Conservation (phyloP, 2,888 invertebrate genomes). For the Agrotis ipsilon region DNA sequence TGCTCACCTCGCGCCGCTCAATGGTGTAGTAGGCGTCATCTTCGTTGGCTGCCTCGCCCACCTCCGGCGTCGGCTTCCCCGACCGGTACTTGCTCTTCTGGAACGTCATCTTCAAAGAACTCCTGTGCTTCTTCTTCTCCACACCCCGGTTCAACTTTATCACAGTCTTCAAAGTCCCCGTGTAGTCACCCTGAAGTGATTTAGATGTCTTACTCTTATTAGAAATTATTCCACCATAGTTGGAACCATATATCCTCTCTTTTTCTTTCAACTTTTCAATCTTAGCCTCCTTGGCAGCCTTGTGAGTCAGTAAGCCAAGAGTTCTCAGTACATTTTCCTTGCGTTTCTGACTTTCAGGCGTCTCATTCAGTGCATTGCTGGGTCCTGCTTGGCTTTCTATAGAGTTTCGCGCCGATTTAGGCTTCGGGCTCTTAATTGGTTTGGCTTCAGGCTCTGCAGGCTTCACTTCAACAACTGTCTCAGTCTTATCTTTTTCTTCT, state of each 20-base stretch:
- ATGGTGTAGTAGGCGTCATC: slow-evolving; percentile 93
- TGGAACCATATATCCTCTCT: slow-evolving; percentile 78
- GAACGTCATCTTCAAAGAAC: slow-evolving; percentile 95
- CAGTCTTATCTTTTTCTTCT: slow-evolving; percentile 63
- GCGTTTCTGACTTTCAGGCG: slow-evolving; percentile 92
- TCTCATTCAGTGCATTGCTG: slow-evolving; percentile 84
- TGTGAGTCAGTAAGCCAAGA: slow-evolving; percentile 94
- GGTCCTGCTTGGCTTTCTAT: slow-evolving; percentile 78
- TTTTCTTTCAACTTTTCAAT: slow-evolving; percentile 90
- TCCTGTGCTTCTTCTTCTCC: slow-evolving; percentile 92
- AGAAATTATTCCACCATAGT: slow-evolving; percentile 69
- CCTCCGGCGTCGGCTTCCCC: slow-evolving; percentile 88
- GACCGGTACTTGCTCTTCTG: slow-evolving; percentile 93
- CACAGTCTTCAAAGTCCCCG: slow-evolving; percentile 96
- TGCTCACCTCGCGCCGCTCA: slow-evolving; percentile 90
- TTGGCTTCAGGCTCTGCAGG: slow-evolving; percentile 62
- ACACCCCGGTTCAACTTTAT: slow-evolving; percentile 94
- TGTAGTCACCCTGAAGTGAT: slow-evolving; percentile 90
- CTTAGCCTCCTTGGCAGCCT: slow-evolving; percentile 93
- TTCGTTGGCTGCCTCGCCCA: slow-evolving; percentile 79
- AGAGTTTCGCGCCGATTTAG: slow-evolving; percentile 65
- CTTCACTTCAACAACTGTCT: slow-evolving; percentile 52
- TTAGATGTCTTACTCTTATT: slow-evolving; percentile 79
- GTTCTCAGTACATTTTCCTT: slow-evolving; percentile 95
- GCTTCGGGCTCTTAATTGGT: slow-evolving; percentile 55